A percentile compares a stretch with the other conserved stretches of the same genome.
These are phyloP conservation scores for Phasianus colchicus DNA, from an alignment of 2,113 vertebrate genomes.

Conservation along the genomic window DNA sequence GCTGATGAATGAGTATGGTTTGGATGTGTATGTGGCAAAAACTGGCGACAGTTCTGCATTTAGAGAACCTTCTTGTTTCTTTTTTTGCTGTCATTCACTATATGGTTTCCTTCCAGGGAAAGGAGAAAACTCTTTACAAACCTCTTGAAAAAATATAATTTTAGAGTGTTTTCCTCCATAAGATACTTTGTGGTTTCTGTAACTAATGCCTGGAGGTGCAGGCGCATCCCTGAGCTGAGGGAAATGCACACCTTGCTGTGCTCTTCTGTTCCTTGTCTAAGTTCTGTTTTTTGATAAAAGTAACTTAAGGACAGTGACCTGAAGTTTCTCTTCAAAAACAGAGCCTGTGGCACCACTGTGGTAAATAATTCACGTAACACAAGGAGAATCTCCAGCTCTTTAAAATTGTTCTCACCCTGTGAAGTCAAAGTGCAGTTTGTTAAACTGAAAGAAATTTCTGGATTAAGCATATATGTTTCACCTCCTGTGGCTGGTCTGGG, in stretches of 20 bases:
- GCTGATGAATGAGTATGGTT: not conserved
- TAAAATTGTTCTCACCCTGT: not conserved
- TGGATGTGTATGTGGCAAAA: not conserved
- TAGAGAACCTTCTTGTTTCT: not conserved
- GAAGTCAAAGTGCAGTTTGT: not conserved
- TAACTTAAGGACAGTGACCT: slow-evolving; percentile 27
- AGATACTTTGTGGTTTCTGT: not conserved
- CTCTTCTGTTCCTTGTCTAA: not conserved
- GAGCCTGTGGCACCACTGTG: not conserved
- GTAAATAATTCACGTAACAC: slow-evolving; percentile 28
- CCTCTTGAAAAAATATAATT: not conserved
- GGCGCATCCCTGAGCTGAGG: not conserved
- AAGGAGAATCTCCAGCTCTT: slow-evolving; percentile 10
- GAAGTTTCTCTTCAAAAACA: not conserved
- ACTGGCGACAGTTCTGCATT: not conserved
- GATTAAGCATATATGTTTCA: not conserved
- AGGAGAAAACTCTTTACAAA: not conserved
- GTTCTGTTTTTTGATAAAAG: not conserved
- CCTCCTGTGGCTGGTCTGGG: not conserved
- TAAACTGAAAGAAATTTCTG: not conserved
- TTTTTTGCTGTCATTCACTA: not conserved
- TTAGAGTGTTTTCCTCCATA: not conserved
- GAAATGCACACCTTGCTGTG: not conserved
- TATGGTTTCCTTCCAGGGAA: not conserved
- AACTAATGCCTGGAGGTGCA: not conserved